Evolutionary conservation across 2,113 vertebrate species (phyloP), one percentile per base, ranked within the genome.

Genomic region (Verasper variegatus): DNA sequence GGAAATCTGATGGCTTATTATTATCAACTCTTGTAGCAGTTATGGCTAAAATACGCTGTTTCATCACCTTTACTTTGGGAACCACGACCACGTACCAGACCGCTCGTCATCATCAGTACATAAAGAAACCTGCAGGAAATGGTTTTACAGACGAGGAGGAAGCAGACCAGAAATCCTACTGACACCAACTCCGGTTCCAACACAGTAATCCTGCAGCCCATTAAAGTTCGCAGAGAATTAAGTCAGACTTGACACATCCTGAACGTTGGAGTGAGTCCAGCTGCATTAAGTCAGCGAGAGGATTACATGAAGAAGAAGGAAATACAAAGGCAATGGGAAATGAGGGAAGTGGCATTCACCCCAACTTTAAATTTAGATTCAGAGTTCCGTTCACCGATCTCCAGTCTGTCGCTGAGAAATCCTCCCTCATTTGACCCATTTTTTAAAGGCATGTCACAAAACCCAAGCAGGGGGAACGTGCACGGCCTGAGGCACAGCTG

Each of bases 191-290:
- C 76, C 10, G 11, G 40, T 42, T 42, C 40, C 40, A 12, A 27
- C 64, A 18, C 59, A 26, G 76, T 60, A 68, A 83, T 84, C 84
- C 80, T 61, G 61, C 71, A 70, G 68, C 57, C 69, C 70, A 78
- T 83, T 71, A 21, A 74, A 17, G 52, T 37, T 57, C 47, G 45
- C 55, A 0, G 13, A 72, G 70, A 81, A 63, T 75, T 57, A 85
- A 64, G 51, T 37, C 40, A 71, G 40, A 42, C 71, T 56, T 42
- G 70, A 81, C 75, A 77, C 81, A 63, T 84, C 58, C 40, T 49
- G 45, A 72, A 73, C 40, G 61, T 31, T 72, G 68, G 74, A 77
- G 60, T 59, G 45, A 70, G 74, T 76, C 86, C 71, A 63, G 73
- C 60, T 52, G 58, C 40, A 27, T 20, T 59, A 66, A 69, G 76